Percentiles rank a stretch among this genome's conserved stretches.
Conservation (phyloP, 2,797 vertebrate species). For the Buphagus erythrorhynchus region DNA sequence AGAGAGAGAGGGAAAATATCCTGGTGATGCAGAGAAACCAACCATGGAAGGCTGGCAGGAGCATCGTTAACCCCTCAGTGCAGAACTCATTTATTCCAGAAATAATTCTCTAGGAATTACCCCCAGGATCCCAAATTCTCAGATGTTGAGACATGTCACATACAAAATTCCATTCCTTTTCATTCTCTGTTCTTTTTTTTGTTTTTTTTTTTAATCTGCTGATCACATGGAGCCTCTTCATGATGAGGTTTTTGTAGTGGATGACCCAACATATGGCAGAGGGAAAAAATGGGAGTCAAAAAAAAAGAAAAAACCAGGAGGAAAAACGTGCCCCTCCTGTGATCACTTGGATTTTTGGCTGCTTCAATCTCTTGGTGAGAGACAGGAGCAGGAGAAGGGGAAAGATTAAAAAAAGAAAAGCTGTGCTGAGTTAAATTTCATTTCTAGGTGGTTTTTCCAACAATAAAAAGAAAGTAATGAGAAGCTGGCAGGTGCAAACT, state of each 20-base stretch:
- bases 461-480: background rate
- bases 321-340: conserved; percentile 6
- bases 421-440: background rate
- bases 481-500: background rate
- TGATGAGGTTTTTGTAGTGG: conserved; percentile 36
- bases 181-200: background rate
- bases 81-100: background rate
- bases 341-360: conserved; percentile 8
- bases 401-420: background rate
- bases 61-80: background rate
- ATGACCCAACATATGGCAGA: conserved; percentile 67
- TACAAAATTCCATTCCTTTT: background rate
- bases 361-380: background rate
- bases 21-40: conserved; percentile 55
- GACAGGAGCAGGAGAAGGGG: background rate
- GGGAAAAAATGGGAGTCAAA: background rate
- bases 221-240: conserved; percentile 42
- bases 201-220: conserved; percentile 38
- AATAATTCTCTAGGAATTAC: background rate
- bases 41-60: background rate
- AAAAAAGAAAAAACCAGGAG: background rate
- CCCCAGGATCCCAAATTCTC: background rate
- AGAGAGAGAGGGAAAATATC: conserved; percentile 14
- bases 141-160: background rate
- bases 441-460: conserved; percentile 5